Evolutionary conservation across 2,113 vertebrate species (phyloP).

Genomic region (Dendrocopos noguchii): DNA sequence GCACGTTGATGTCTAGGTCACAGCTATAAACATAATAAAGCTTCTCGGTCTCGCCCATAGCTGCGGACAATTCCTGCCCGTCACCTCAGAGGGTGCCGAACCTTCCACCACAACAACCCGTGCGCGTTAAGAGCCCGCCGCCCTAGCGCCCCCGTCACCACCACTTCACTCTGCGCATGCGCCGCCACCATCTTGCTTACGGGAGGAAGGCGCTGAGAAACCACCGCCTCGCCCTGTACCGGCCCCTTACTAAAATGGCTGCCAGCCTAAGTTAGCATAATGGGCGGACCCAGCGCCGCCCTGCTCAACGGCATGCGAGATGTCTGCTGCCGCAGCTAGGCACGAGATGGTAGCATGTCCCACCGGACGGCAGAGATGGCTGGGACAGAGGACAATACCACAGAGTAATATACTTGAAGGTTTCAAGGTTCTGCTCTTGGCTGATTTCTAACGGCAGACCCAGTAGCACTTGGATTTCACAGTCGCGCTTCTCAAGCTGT

Average conservation of each 20-base stretch:
- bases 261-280: rapidly evolving
- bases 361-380: rapidly evolving
- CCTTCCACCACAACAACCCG: neutral
- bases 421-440: neutral
- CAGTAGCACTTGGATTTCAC: neutral
- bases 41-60: constrained; percentile 88
- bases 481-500: rapidly evolving
- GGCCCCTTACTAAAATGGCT: constrained; percentile 1
- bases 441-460: neutral
- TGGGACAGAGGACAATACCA: rapidly evolving
- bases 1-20: constrained; percentile 95
- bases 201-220: neutral
- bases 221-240: rapidly evolving
- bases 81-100: neutral
- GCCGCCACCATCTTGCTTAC: constrained; percentile 29
- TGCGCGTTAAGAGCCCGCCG: rapidly evolving
- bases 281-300: neutral
- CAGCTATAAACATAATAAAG: constrained; percentile 96
- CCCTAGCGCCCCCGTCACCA: neutral
- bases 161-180: neutral
- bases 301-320: no score
- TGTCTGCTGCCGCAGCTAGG: rapidly evolving
- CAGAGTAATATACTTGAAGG: rapidly evolving
- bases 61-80: neutral
- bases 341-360: neutral